Base-by-base conservation (phyloP, 2,888 invertebrate genomes). In the Pilophorus perplexus region DNA sequence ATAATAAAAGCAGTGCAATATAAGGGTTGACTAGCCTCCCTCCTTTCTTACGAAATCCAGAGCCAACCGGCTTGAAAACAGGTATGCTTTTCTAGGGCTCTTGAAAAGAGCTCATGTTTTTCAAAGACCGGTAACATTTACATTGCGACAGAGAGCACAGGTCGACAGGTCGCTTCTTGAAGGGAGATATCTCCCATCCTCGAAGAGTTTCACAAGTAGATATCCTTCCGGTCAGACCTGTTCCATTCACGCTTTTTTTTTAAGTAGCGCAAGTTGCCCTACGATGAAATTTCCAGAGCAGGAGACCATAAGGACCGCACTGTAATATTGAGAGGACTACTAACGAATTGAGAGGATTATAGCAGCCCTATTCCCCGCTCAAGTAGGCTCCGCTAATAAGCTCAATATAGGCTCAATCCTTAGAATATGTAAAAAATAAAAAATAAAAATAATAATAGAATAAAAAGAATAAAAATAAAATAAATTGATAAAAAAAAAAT, bases 141-240 rank as follows among this genome's bases (percentile, higher is more conserved):
- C 22, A n/a, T 55, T 55, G 55, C 55, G 55, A 38, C 55, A 55
- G 12, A 28, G 18, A 12, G 5, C 28, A 4, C 55, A 23, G 55
- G 55, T 55, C 55, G 55, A 55, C 55, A 55, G 55, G 55, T 55
- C 55, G 55, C 20, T 33, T 55, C 55, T 33, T 37, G 37, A 38
- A 33, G 16, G 52, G 52, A 18, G 22, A 28, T 38, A 55, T 38
- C 55, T 23, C 14, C 55, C 55, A 16, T 33, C 27, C 37, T 22
- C 28, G 20, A 27, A n/a, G 38, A 27, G 59, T 59, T 59, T 18
- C 59, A 59, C 59, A 59, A 59, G 59, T 59, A 38, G 55, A 59
- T 44, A 25, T 59, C 59, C 59, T 59, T 59, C 59, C 59, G 59
- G 59, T 59, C 44, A 27, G 44, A 59, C 59, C 59, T n/a, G 59